phyloP scores from a whole-genome alignment of 2,113 vertebrate genomes.

The Cavia porcellus region DNA sequence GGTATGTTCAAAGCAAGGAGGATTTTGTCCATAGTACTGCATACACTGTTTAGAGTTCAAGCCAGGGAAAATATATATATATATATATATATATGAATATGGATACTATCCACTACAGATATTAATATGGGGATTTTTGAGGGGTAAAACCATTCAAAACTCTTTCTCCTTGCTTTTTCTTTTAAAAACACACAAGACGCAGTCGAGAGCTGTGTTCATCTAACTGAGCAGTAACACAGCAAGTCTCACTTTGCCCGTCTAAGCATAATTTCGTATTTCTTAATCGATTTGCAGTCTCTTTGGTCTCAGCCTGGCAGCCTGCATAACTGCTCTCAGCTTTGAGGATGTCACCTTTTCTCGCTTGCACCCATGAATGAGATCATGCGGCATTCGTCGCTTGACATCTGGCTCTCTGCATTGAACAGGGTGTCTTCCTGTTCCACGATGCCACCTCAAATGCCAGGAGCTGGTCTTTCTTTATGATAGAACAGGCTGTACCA shows the following conservation, averaged over 20 bases:
- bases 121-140: neutral
- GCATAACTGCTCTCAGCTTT: neutral
- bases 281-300: neutral
- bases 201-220: neutral
- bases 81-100: neutral
- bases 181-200: neutral
- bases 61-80: neutral
- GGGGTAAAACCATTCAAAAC: neutral
- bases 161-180: neutral
- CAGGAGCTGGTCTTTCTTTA: neutral
- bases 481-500: too few species aligned
- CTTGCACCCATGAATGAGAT: neutral
- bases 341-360: neutral
- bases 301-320: too few species aligned
- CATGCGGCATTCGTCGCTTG: too few species aligned
- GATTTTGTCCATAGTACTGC: neutral
- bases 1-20: neutral
- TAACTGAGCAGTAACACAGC: neutral
- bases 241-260: neutral
- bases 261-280: neutral
- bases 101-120: neutral
- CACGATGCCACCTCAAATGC: neutral
- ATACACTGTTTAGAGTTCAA: neutral
- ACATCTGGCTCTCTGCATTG: neutral
- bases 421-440: neutral